Evolutionary conservation across 1,140 invertebrate species (phyloP).

Genomic region (Eupristina koningsbergeri): DNA sequence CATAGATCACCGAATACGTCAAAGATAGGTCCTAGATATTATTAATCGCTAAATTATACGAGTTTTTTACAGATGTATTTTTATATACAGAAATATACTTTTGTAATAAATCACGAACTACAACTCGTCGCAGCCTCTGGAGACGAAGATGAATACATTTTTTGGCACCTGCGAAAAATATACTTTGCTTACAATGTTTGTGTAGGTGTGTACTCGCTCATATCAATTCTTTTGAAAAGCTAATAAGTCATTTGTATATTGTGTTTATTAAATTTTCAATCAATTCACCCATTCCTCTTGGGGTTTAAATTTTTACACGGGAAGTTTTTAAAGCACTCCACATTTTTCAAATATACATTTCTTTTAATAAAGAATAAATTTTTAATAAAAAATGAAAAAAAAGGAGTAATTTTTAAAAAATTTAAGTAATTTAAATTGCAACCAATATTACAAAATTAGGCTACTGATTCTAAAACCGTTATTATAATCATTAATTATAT

Average conservation of each 20-base stretch:
- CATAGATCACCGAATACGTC: not conserved
- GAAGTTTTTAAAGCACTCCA: no score
- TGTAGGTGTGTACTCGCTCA: not conserved
- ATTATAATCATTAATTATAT: no score
- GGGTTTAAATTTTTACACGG: no score
- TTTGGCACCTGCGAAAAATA: conserved; percentile 20
- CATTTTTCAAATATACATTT: no score
- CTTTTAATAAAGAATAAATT: no score
- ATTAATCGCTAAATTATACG: not conserved
- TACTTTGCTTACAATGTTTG: not conserved
- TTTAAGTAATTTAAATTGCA: no score
- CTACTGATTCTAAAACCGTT: no score
- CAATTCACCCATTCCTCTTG: no score
- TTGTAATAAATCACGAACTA: conserved; percentile 13
- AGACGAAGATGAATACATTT: conserved; percentile 2
- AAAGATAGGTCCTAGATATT: not conserved
- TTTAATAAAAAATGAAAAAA: no score
- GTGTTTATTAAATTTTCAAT: not conserved
- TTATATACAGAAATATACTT: not conserved
- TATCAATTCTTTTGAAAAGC: not conserved
- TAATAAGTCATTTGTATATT: conserved; percentile 6
- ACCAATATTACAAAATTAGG: no score
- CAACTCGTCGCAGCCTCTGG: not conserved
- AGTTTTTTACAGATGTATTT: not conserved
- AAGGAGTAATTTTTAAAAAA: no score